A percentile compares a stretch with the other conserved stretches of the same genome.
phyloP scores from a whole-genome alignment of 2,888 invertebrate genomes.

The Spisula solida region DNA sequence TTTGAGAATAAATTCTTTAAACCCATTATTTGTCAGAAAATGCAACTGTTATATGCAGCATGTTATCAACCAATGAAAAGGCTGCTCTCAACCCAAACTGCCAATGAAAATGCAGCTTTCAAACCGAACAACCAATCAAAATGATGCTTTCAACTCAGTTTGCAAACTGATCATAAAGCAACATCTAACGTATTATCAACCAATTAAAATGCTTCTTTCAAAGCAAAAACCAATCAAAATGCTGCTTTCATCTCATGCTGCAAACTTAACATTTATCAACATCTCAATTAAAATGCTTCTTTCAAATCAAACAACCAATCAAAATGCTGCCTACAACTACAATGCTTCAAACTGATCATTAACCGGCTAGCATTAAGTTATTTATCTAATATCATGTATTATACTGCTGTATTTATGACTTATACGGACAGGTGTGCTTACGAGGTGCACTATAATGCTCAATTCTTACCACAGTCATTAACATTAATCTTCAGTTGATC shows the following conservation, averaged over 20 bases:
- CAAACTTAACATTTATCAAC: not conserved
- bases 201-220: too few relatives aligned
- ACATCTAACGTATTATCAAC: too few relatives aligned
- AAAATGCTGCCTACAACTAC: not conserved
- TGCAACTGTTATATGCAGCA: not conserved
- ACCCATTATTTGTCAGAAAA: not conserved
- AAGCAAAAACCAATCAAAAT: too few relatives aligned
- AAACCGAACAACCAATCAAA: too few relatives aligned
- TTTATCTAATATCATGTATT: constrained; percentile 3
- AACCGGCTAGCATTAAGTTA: not conserved
- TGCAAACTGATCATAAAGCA: too few relatives aligned
- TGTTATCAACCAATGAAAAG: not conserved
- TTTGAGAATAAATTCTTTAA: not conserved
- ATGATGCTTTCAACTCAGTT: too few relatives aligned
- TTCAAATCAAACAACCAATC: too few relatives aligned
- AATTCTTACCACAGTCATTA: not conserved
- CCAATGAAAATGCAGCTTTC: too few relatives aligned
- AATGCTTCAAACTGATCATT: not conserved
- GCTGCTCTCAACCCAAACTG: too few relatives aligned
- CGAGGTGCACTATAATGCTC: not conserved
- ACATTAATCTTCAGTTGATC: not conserved
- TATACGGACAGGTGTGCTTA: not conserved
- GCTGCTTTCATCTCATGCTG: not conserved
- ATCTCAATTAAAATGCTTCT: too few relatives aligned
- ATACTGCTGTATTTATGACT: not conserved